These are phyloP conservation scores for Diaprepes abbreviatus DNA, from an alignment of 2,888 invertebrate genomes.

Conservation along the genomic window DNA sequence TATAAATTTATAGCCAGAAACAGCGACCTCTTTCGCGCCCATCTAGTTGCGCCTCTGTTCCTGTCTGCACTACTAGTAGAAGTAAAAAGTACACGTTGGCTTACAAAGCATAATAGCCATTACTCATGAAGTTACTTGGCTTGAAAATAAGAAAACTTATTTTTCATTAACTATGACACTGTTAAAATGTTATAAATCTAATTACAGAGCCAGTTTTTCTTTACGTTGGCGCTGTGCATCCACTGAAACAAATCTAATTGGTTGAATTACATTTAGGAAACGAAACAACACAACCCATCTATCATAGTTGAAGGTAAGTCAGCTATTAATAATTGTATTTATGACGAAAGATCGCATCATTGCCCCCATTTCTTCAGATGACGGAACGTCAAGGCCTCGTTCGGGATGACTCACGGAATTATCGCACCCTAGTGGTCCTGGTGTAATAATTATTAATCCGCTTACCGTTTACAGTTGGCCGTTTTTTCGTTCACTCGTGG, in stretches of 20 bases:
- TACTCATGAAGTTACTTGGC: too few relatives aligned
- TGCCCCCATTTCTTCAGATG: slow-evolving; percentile 63
- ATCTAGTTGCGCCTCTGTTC: too few relatives aligned
- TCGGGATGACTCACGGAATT: slow-evolving; percentile 62
- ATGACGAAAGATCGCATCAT: slow-evolving; percentile 61
- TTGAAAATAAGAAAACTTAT: too few relatives aligned
- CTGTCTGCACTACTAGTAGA: too few relatives aligned
- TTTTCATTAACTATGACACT: too few relatives aligned
- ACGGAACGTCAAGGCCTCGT: slow-evolving; percentile 49
- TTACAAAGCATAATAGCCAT: too few relatives aligned
- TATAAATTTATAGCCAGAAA: too few relatives aligned
- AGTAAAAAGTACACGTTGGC: too few relatives aligned
- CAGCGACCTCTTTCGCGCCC: too few relatives aligned
- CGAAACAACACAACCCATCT: slow-evolving; percentile 52
- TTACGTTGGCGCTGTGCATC: slow-evolving; percentile 34
- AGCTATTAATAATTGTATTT: slow-evolving; percentile 63
- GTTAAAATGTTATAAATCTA: too few relatives aligned
- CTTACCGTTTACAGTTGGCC: slow-evolving; percentile 58
- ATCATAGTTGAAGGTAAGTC: slow-evolving; percentile 61
- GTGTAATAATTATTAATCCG: slow-evolving; percentile 62
- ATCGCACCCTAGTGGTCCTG: slow-evolving; percentile 60
- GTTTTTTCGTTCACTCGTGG: slow-evolving; percentile 54
- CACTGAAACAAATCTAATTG: slow-evolving; percentile 52
- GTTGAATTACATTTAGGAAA: slow-evolving; percentile 52
- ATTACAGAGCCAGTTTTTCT: slow-evolving; percentile 38